Evolutionary conservation across 2,113 vertebrate genomes (phyloP), one percentile per base, ranked within the genome.

Genomic region (Gulo gulo): DNA sequence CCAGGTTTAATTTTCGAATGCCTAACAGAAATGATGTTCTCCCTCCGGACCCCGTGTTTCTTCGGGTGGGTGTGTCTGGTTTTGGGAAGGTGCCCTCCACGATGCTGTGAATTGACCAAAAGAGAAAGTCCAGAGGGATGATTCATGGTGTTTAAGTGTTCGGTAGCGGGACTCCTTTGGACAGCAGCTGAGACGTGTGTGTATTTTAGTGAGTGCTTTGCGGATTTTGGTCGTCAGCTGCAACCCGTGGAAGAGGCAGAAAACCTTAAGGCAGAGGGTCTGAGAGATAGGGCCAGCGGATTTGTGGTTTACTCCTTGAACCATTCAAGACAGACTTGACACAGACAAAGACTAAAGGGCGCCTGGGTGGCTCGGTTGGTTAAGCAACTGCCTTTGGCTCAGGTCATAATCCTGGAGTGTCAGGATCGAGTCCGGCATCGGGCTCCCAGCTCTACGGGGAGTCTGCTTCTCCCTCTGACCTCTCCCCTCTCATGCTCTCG

Each of bases 201-300:
- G 67, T 42, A 52, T 97, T 96, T 95, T 29, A 74, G 71, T 94
- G 67, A 96, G 81, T 31, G n/a, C 76, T 79, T 83, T 84, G 55
- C 67, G 74, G 67, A 61, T 90, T 65, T 55, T 67, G 42, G 73
- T 78, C 42, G 73, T 81, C 57, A 16, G 85, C 63, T 81, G 91
- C 69, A 91, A 88, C 59, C 78, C 61, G 29, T 78, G 16, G 4
- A 88, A 88, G 81, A 92, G 42, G 50, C 90, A 93, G 26, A 50
- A 93, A 74, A 91, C 92, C 59, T 86, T 83, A 63, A 86, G 50
- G 9, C 42, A 42, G 45, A 97, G 21, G n/a, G 9, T 94, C 36
- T 89, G 11, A 73, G 89, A 76, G 65, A 92, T 82, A 31, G 14
- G 94, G 61, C 81, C 42, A 45, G 4, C 45, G 47, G 78, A 50